Conservation (phyloP, 1,140 invertebrate genomes). For the Rhopalosiphum padi region DNA sequence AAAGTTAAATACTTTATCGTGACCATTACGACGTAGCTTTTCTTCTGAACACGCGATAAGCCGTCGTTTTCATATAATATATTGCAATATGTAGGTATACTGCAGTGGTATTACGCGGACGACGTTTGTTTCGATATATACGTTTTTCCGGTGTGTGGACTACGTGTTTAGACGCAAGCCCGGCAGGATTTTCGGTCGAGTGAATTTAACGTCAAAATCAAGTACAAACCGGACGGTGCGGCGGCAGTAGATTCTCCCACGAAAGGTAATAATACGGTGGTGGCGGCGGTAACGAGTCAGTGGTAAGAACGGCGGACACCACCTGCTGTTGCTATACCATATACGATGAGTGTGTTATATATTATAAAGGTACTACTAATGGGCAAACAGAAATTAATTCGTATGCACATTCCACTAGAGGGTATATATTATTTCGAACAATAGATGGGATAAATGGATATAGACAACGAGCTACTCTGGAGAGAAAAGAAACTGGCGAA, state of each 20-base stretch:
- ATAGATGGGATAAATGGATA: background rate
- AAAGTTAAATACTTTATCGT: conserved; percentile 31
- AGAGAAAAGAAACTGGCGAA: background rate
- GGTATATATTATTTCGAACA: background rate
- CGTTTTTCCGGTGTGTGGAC: conserved; percentile 28
- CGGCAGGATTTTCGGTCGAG: conserved; percentile 53
- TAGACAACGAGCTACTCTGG: background rate
- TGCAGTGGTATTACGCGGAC: background rate
- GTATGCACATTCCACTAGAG: background rate
- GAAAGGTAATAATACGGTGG: conserved; percentile 24
- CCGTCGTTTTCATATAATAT: background rate
- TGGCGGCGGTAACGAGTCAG: background rate
- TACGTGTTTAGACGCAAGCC: background rate
- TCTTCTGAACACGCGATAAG: background rate
- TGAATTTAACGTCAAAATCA: conserved; percentile 25
- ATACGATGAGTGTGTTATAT: background rate
- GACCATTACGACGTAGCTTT: conserved; percentile 35
- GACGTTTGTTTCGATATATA: conserved; percentile 3
- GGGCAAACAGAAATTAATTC: background rate
- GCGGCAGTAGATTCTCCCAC: conserved; percentile 11
- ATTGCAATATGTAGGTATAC: background rate
- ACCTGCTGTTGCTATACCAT: conserved; percentile 2
- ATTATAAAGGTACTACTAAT: background rate
- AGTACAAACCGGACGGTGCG: background rate
- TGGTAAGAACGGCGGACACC: conserved; percentile 6